These are phyloP conservation scores for Ligdia adustata DNA, from an alignment of 2,888 invertebrate species.

Conservation along the genomic window DNA sequence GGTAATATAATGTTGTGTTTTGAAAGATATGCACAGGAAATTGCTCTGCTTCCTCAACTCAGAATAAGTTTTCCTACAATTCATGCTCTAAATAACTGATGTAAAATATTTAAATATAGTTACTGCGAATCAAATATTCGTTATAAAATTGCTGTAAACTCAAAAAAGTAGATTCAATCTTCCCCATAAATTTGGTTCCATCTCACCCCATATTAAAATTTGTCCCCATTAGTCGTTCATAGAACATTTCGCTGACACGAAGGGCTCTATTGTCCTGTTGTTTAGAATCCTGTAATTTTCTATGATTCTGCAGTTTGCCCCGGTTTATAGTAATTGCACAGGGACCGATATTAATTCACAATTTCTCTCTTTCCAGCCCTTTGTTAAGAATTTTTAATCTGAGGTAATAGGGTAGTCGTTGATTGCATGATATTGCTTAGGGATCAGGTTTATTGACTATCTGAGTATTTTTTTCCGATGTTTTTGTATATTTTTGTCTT, in stretches of 20 bases:
- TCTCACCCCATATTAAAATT: constrained; percentile 72
- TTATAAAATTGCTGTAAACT: background rate
- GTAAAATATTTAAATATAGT: too few relatives aligned
- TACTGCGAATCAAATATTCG: too few relatives aligned
- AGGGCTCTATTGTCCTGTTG: constrained; percentile 66
- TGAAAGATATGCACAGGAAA: constrained; percentile 11
- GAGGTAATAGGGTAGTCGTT: constrained; percentile 49
- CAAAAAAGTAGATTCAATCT: constrained; percentile 5
- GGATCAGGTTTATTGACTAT: constrained; percentile 30
- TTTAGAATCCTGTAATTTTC: constrained; percentile 79
- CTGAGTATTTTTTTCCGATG: constrained; percentile 15
- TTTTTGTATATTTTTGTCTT: constrained; percentile 7
- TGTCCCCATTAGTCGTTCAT: constrained; percentile 72
- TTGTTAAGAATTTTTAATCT: constrained; percentile 73
- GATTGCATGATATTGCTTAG: constrained; percentile 25
- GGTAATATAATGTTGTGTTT: constrained; percentile 9
- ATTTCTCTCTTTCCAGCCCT: constrained; percentile 62
- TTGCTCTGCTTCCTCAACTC: background rate
- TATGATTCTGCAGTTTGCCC: constrained; percentile 75
- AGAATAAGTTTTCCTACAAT: background rate
- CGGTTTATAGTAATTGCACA: constrained; percentile 67
- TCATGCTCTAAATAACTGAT: background rate
- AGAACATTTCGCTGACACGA: constrained; percentile 54
- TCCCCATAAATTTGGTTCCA: constrained; percentile 7
- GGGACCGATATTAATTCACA: constrained; percentile 67